These are phyloP conservation scores for Lycia hirtaria DNA, from an alignment of 2,888 invertebrate genomes.

Conservation along the genomic window DNA sequence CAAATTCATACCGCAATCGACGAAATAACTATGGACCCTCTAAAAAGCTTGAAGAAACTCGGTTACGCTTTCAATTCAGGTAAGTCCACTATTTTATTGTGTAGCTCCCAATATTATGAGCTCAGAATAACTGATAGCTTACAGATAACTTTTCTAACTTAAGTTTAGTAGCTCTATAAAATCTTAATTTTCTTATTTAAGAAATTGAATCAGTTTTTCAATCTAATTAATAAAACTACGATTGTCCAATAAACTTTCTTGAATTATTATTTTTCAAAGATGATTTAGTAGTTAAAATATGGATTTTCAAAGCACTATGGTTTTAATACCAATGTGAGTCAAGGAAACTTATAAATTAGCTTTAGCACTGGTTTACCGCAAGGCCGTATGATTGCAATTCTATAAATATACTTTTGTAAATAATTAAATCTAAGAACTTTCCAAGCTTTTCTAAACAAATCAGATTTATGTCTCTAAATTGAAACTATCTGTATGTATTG, in stretches of 20 bases:
- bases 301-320: background rate
- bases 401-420: constrained; percentile 7
- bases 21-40: constrained; percentile 55
- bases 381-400: constrained; percentile 7
- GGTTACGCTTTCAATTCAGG: constrained; percentile 86
- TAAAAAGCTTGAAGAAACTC: constrained; percentile 75
- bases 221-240: no score
- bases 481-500: constrained; percentile 1
- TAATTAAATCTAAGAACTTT: background rate
- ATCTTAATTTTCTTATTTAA: no score
- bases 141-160: background rate
- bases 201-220: no score
- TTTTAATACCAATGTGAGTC: background rate
- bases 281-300: no score
- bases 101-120: background rate
- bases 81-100: no score
- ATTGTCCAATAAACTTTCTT: no score
- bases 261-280: no score
- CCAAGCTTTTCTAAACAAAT: background rate
- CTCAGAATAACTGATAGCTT: background rate
- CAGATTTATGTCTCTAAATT: constrained; percentile 11
- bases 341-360: background rate
- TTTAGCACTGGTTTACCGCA: constrained; percentile 4
- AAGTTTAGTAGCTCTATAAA: no score
- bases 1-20: constrained; percentile 24